Conservation (phyloP, 2,888 invertebrate genomes). For the Hofmannophila pseudospretella region DNA sequence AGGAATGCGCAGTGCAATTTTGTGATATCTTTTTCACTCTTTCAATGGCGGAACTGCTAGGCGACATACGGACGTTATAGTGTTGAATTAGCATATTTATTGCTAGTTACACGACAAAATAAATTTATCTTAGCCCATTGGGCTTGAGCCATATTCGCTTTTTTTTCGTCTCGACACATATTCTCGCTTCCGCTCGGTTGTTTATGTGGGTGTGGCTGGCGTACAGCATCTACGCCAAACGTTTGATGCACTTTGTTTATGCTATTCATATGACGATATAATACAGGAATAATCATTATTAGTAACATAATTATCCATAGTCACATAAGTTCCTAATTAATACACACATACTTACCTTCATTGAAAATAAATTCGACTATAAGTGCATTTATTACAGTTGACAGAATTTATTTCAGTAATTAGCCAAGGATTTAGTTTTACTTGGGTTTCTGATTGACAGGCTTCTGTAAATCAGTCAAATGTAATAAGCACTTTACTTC, state of each 20-base stretch:
- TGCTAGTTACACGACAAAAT: constrained; percentile 70
- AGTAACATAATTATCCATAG: too few species aligned
- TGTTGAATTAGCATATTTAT: constrained; percentile 76
- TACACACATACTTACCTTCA: too few species aligned
- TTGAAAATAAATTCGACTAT: too few species aligned
- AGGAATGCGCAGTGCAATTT: constrained; percentile 76
- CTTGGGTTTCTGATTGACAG: too few species aligned
- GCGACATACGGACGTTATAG: constrained; percentile 76
- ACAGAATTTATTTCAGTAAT: too few species aligned
- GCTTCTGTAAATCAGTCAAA: too few species aligned
- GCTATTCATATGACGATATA: too few species aligned
- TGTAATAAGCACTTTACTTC: too few species aligned
- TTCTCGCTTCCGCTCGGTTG: constrained; percentile 37
- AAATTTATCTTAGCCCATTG: constrained; percentile 70
- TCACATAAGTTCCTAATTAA: too few species aligned
- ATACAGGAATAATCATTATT: too few species aligned
- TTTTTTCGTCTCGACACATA: constrained; percentile 39
- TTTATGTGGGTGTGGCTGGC: constrained; percentile 29
- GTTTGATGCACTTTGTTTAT: constrained; percentile 6
- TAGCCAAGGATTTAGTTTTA: too few species aligned
- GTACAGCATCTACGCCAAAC: neutral
- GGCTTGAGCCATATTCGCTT: constrained; percentile 48
- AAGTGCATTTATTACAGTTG: too few species aligned
- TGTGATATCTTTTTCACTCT: constrained; percentile 76
- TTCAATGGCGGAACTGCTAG: constrained; percentile 60